Evolutionary conservation across 2,888 invertebrate genomes (phyloP).

Genomic region (Tillus elongatus): DNA sequence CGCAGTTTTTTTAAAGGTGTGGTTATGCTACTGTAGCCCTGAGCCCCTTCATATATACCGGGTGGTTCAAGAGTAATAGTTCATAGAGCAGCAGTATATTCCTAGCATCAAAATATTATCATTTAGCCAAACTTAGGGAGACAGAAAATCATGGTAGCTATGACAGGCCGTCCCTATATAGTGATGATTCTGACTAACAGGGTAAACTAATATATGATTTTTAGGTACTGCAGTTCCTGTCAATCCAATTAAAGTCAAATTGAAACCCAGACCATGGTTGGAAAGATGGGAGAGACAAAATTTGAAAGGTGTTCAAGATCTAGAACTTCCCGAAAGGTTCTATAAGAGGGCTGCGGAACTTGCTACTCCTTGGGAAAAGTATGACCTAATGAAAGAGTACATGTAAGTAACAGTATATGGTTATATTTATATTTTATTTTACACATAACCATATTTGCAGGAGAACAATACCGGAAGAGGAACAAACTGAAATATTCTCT

Average conservation of each 20-base stretch:
- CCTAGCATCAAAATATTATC: no score
- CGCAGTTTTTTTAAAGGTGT: no score
- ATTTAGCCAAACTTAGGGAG: no score
- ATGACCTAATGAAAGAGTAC: slow-evolving; percentile 89
- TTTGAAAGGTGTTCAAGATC: slow-evolving; percentile 57
- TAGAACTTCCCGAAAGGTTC: slow-evolving; percentile 33
- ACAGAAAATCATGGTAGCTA: no score
- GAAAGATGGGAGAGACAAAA: slow-evolving; percentile 77
- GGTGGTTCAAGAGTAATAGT: no score
- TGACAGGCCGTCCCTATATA: no score
- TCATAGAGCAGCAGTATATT: no score
- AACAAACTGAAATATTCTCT: slow-evolving; percentile 74
- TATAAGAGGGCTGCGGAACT: slow-evolving; percentile 46
- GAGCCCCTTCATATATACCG: no score
- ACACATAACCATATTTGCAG: slow-evolving; percentile 42
- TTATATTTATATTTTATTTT: slow-evolving; percentile 11
- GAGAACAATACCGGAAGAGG: slow-evolving; percentile 77
- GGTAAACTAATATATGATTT: no score
- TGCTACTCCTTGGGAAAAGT: slow-evolving; percentile 75
- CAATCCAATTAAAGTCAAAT: slow-evolving; percentile 48
- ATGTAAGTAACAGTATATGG: slow-evolving; percentile 46
- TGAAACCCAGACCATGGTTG: slow-evolving; percentile 84
- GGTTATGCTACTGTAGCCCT: no score
- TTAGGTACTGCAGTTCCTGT: slow-evolving; percentile 34
- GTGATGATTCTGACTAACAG: no score